Conservation (phyloP, 2,888 invertebrate species). For the Hecatera dysodea region DNA sequence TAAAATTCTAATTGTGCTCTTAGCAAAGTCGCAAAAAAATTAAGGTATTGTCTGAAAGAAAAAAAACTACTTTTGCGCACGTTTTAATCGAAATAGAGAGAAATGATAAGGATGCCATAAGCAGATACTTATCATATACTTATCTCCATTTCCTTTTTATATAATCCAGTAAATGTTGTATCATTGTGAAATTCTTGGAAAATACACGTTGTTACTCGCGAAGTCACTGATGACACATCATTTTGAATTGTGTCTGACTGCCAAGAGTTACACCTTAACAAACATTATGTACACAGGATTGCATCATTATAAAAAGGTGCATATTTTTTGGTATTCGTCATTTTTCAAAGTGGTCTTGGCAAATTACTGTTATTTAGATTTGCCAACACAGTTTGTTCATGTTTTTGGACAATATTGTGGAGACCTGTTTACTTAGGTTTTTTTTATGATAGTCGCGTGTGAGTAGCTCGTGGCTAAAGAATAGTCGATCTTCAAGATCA, state of each 20-base stretch:
- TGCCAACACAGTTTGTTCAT: constrained; percentile 1
- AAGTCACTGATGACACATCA: constrained; percentile 22
- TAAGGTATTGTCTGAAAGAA: not conserved
- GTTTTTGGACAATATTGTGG: not conserved
- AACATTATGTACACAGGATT: constrained; percentile 34
- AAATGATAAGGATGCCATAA: constrained; percentile 4
- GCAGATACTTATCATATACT: not conserved
- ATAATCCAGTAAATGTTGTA: not conserved
- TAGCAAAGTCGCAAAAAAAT: not conserved
- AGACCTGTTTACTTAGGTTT: not conserved
- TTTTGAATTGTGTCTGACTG: constrained; percentile 20
- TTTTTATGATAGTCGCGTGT: not conserved
- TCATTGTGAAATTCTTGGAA: constrained; percentile 37
- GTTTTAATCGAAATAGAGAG: not conserved
- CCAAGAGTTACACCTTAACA: constrained; percentile 31
- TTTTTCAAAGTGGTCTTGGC: constrained; percentile 32
- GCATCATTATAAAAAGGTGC: constrained; percentile 39
- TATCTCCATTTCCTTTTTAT: constrained; percentile 2
- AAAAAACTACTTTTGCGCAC: not conserved
- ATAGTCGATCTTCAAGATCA: too few species aligned
- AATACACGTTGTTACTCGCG: constrained; percentile 6
- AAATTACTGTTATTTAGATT: constrained; percentile 11
- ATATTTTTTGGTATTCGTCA: constrained; percentile 50
- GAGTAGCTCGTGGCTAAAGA: too few species aligned
- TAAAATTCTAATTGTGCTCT: too few species aligned